Base-by-base conservation (phyloP, 2,888 invertebrate species). In the Patella depressa region DNA sequence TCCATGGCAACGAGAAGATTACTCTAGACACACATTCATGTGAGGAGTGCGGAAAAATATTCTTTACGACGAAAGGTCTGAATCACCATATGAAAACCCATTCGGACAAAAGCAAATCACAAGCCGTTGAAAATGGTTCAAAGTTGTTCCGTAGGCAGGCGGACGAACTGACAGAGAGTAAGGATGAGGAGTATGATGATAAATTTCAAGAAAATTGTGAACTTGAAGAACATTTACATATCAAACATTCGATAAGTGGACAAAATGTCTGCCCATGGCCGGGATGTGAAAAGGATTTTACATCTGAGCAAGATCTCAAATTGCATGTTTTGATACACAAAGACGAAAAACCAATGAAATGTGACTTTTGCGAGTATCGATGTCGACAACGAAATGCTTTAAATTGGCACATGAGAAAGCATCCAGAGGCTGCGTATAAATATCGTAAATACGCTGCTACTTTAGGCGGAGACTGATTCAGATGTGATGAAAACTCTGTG, bases 351-450 rank as follows among this genome's bases (percentile, higher is more conserved):
- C 88, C 88, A 12, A 81, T 88, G 73, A 85, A 86, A 78, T 89
- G 89, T 76, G 84, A 85, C 29, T 85, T 87, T 59, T 89, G 89
- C 80, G 86, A 86, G 72, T 88, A 88, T 70, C 79, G 88, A 12
- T 88, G 88, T 77, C 83, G 88, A 3, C 89, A 89, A 81, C 83
- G 87, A 54, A 87, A 86, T 70, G 88, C 88, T 3, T 79, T 89
- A 54, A 86, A 87, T 73, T 89, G 89, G 89, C 89, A 89, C 80
- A 86, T 88, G 85, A 81, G 86, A 71, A 89, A 88, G 82, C 89
- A 88, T 75, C 89, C 87, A 24, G 86, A 86, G 78, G 83, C 84
- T 2, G 84, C 87, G 2, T 84, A 82, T 54, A 84, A 84, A 34
- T 85, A 86, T 79, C 80, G 81, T 69, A 82, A 77, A 73, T 80